Evolutionary conservation across 2,113 vertebrate species (phyloP).

Genomic region (Cryptoleucopteryx plumbea): DNA sequence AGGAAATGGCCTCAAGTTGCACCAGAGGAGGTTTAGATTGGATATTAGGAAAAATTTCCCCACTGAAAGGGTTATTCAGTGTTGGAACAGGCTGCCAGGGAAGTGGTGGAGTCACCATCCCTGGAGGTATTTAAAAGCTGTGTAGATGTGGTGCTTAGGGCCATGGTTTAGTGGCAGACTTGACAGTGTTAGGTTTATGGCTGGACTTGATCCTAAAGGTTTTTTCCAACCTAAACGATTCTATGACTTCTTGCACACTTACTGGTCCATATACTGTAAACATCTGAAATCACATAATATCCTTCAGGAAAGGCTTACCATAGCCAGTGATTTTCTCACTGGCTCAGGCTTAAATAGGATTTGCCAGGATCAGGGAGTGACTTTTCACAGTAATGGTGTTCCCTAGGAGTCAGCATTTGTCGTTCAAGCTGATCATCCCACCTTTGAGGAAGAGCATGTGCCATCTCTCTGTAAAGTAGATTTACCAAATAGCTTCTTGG

Average conservation of each 20-base stretch:
- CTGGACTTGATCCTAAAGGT: too few relatives aligned
- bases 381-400: background rate
- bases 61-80: background rate
- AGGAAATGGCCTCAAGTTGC: background rate
- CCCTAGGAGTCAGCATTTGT: background rate
- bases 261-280: background rate
- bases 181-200: too few relatives aligned
- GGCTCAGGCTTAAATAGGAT: background rate
- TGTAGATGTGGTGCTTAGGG: too few relatives aligned
- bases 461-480: background rate
- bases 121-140: too few relatives aligned
- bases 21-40: background rate
- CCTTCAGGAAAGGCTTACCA: background rate
- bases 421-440: background rate
- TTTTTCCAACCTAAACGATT: background rate
- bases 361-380: background rate
- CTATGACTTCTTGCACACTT: background rate
- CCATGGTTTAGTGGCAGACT: too few relatives aligned
- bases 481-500: background rate
- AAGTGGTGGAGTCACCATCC: too few relatives aligned
- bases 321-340: background rate
- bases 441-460: background rate
- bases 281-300: background rate
- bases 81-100: background rate
- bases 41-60: background rate